Evolutionary conservation across 2,113 vertebrate genomes (phyloP).

Genomic region (Apteryx mantelli): DNA sequence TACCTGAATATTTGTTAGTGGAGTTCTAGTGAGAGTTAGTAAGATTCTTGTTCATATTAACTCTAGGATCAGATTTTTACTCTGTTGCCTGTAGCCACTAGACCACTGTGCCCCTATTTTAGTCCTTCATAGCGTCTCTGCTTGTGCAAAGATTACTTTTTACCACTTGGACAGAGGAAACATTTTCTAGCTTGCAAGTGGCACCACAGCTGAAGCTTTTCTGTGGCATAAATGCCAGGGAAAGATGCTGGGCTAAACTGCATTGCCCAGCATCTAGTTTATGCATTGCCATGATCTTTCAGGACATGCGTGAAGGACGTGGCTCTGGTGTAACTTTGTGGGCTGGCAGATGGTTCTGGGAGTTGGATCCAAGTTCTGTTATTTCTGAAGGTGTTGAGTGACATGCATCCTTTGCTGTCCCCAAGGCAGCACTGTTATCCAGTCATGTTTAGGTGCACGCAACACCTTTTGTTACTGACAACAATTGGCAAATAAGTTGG

Average conservation of each 20-base stretch:
- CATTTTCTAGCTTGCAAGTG: background rate
- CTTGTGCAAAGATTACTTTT: background rate
- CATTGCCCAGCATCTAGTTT: background rate
- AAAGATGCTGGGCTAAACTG: rapidly evolving
- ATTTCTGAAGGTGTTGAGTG: background rate
- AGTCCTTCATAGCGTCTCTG: background rate
- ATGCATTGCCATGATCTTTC: background rate
- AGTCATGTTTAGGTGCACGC: background rate
- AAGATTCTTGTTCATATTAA: background rate
- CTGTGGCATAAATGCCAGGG: background rate
- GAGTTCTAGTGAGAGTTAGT: background rate
- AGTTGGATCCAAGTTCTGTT: background rate
- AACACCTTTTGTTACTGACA: background rate
- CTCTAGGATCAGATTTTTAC: background rate
- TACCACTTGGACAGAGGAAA: background rate
- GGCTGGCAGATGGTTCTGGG: background rate
- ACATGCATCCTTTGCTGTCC: background rate
- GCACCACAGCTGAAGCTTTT: background rate
- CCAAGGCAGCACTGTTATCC: background rate
- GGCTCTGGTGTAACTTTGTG: background rate
- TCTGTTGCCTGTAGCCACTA: background rate
- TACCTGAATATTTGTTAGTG: background rate
- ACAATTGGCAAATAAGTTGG: background rate
- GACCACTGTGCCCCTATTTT: background rate
- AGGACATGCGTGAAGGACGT: background rate